Evolutionary conservation across 2,888 invertebrate genomes (phyloP).

Genomic region (Latheticus oryzae): DNA sequence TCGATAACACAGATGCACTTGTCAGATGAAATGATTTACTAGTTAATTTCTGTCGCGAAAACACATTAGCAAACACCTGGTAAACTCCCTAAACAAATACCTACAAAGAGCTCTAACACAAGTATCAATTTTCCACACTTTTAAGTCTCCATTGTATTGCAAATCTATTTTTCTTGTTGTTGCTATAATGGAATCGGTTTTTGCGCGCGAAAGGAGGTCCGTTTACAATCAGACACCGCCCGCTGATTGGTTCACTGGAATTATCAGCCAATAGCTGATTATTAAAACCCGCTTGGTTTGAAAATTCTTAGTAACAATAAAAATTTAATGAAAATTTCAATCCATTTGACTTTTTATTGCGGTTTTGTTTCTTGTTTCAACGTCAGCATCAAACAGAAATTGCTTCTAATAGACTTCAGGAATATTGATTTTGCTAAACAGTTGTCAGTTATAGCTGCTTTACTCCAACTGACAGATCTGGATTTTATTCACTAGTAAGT

Average conservation of each 20-base stretch:
- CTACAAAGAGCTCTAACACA: slow-evolving; percentile 10
- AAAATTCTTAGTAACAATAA: background rate
- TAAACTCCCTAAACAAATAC: slow-evolving; percentile 22
- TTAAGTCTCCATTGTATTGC: slow-evolving; percentile 2
- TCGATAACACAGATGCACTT: slow-evolving; percentile 30
- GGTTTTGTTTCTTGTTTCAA: background rate
- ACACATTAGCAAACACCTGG: slow-evolving; percentile 24
- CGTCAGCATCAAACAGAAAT: background rate
- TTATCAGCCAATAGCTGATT: background rate
- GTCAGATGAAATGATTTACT: slow-evolving; percentile 19
- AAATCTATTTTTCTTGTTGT: slow-evolving; percentile 20
- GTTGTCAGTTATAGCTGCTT: slow-evolving; percentile 10
- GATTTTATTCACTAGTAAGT: too few species aligned
- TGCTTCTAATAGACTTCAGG: background rate
- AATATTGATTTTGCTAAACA: slow-evolving; percentile 13
- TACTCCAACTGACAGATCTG: background rate
- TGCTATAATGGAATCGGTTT: slow-evolving; percentile 4
- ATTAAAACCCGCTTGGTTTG: background rate
- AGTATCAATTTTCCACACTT: slow-evolving; percentile 19
- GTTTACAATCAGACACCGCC: slow-evolving; percentile 2
- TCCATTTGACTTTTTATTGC: background rate
- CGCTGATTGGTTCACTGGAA: slow-evolving; percentile 1
- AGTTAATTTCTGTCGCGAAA: slow-evolving; percentile 21
- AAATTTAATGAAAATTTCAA: background rate
- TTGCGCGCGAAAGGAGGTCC: background rate